Percentiles rank a stretch among this genome's conserved stretches.
Evolutionary conservation across 2,797 vertebrate genomes (phyloP).

Genomic region (Rhinogobio ventralis): DNA sequence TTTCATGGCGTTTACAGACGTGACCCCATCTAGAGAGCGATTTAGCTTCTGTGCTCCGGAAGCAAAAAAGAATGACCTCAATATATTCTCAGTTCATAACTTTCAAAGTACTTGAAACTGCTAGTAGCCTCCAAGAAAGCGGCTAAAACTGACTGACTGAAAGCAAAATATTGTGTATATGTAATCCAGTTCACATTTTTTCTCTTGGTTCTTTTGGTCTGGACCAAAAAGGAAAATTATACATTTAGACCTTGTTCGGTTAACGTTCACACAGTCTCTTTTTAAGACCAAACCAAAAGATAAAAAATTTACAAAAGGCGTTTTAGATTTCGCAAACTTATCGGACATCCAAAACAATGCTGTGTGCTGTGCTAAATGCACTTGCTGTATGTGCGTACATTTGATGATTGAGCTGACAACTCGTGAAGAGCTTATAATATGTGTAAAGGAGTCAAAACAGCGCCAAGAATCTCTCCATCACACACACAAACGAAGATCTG

Average conservation of each 20-base stretch:
- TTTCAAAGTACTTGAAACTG: not conserved
- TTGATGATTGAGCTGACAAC: not conserved
- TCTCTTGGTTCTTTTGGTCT: not conserved
- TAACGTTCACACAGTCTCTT: no score
- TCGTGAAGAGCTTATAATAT: not conserved
- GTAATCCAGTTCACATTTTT: not conserved
- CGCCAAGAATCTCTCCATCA: not conserved
- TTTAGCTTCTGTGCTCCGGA: constrained; percentile 30
- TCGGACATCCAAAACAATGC: not conserved
- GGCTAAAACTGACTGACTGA: not conserved
- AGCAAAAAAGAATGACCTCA: constrained; percentile 28
- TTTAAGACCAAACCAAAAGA: no score
- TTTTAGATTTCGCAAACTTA: not conserved
- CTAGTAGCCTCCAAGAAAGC: not conserved
- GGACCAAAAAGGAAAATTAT: not conserved
- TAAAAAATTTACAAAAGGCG: no score
- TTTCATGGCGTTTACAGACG: constrained; percentile 22
- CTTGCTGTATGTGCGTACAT: not conserved
- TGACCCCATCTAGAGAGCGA: constrained; percentile 36
- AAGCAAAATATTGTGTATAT: not conserved
- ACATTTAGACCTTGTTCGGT: no score
- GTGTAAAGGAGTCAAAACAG: not conserved
- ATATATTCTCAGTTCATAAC: constrained; percentile 6
- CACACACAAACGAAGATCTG: not conserved
- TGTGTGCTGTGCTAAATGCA: not conserved